These are phyloP conservation scores for Chrysochloris asiatica DNA, from an alignment of 2,113 vertebrate species.

Conservation along the genomic window DNA sequence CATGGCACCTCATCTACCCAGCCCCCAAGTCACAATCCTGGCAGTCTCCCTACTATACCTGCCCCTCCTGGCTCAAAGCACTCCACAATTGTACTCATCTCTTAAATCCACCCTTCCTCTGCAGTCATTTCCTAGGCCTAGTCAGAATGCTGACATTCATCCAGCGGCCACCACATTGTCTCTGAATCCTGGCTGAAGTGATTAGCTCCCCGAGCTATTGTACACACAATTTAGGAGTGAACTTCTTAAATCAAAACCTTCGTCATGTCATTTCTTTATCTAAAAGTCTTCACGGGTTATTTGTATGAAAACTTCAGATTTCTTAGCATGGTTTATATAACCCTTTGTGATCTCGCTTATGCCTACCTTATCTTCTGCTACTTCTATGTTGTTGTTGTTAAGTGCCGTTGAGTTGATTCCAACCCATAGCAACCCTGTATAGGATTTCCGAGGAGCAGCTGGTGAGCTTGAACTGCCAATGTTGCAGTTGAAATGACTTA, in stretches of 20 bases:
- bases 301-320: conserved; percentile 6
- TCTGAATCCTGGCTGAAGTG: not conserved
- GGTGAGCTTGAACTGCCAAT: too few species aligned
- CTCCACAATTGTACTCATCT: not conserved
- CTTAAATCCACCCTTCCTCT: not conserved
- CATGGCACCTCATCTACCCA: too few species aligned
- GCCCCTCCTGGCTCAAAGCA: not conserved
- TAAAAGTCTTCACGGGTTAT: not conserved
- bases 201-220: not conserved
- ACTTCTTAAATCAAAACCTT: not conserved
- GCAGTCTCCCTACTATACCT: not conserved
- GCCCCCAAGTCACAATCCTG: not conserved
- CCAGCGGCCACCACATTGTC: not conserved
- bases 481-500: too few species aligned
- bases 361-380: too few species aligned
- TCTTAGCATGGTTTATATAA: not conserved
- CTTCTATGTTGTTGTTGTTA: too few species aligned
- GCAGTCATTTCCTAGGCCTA: not conserved
- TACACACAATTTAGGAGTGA: not conserved
- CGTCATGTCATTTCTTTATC: not conserved
- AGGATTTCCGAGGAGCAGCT: too few species aligned
- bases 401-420: too few species aligned
- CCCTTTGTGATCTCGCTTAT: not conserved
- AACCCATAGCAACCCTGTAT: too few species aligned
- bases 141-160: not conserved